These are phyloP conservation scores for Xestia c-nigrum DNA, from an alignment of 2,888 invertebrate genomes.

Conservation along the genomic window DNA sequence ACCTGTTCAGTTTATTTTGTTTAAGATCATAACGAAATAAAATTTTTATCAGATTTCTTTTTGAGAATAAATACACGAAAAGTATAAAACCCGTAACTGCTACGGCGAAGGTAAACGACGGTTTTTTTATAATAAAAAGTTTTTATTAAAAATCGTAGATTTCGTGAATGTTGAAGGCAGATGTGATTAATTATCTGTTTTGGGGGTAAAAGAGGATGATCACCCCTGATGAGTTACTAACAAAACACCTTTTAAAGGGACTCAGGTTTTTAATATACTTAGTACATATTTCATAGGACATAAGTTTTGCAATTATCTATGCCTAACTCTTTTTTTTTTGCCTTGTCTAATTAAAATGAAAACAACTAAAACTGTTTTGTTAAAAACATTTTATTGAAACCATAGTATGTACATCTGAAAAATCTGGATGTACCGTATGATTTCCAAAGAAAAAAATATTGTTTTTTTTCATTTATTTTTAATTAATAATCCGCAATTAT, in stretches of 20 bases:
- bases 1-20: background rate
- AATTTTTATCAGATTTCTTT: background rate
- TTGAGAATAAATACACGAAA: background rate
- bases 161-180: constrained; percentile 32
- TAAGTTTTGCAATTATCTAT: constrained; percentile 1
- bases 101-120: background rate
- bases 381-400: background rate
- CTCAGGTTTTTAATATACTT: constrained; percentile 17
- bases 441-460: background rate
- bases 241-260: background rate
- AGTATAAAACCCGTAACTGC: background rate
- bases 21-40: background rate
- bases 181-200: constrained; percentile 54
- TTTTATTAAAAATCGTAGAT: constrained; percentile 48
- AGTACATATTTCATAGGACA: constrained; percentile 20
- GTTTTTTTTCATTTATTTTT: background rate
- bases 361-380: background rate
- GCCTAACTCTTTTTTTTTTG: background rate
- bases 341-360: background rate
- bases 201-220: constrained; percentile 22
- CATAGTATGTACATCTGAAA: background rate
- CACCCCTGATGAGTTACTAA: constrained; percentile 11
- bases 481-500: background rate
- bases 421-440: background rate
- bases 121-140: background rate